These are phyloP conservation scores for Petaurus breviceps DNA, from an alignment of 2,113 vertebrate genomes.

Conservation along the genomic window DNA sequence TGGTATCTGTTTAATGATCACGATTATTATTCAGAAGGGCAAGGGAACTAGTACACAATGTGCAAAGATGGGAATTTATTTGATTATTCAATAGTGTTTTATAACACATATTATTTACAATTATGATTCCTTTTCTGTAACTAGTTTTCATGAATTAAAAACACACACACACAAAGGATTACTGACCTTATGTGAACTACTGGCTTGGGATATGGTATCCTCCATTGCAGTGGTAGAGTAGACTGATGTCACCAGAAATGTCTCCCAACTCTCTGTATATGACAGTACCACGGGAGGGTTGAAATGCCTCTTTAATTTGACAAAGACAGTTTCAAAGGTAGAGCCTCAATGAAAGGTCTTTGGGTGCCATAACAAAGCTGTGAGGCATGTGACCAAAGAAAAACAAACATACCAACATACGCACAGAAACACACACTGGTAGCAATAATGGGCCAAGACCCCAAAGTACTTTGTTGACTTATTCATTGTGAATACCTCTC, in stretches of 20 bases:
- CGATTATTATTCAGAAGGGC: neutral
- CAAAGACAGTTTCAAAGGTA: neutral
- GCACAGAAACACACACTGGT: neutral
- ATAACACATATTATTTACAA: neutral
- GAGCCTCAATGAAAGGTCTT: neutral
- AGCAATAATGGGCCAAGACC: neutral
- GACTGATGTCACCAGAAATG: too few relatives aligned
- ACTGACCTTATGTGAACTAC: too few relatives aligned
- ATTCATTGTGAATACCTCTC: neutral
- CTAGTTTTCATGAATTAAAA: neutral
- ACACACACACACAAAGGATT: neutral
- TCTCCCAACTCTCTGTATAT: too few relatives aligned
- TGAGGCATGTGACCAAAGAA: neutral
- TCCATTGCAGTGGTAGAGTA: too few relatives aligned
- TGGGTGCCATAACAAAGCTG: neutral
- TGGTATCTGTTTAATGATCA: neutral
- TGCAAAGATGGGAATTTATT: neutral
- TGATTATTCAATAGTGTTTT: neutral
- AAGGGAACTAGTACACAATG: neutral
- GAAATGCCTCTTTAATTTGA: neutral
- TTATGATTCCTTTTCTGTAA: neutral
- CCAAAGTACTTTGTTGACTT: neutral
- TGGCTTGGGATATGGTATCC: too few relatives aligned
- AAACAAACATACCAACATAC: neutral
- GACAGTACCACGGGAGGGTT: too few relatives aligned